These are phyloP conservation scores for Phanerotoma sp. DNA, from an alignment of 2,888 invertebrate genomes.

Conservation along the genomic window DNA sequence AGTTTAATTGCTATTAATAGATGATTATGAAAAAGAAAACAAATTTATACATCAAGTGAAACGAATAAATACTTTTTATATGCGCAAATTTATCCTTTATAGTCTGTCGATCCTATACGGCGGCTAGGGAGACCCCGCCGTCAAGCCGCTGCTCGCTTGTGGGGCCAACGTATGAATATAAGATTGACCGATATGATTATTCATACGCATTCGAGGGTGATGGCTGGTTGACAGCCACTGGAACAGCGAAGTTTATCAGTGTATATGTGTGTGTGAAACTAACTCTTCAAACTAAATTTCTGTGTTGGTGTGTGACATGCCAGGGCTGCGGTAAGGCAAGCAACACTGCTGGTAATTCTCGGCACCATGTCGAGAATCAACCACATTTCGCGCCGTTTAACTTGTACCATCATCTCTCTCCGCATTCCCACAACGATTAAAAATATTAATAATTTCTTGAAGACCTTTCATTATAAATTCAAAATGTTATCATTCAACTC, in stretches of 20 bases:
- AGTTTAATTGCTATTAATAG: background rate
- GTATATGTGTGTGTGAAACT: conserved; percentile 4
- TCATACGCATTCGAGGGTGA: conserved; percentile 47
- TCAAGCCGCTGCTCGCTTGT: background rate
- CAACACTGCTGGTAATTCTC: conserved; percentile 14
- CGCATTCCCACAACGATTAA: too few species aligned
- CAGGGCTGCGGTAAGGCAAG: conserved; percentile 31
- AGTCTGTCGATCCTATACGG: conserved; percentile 10
- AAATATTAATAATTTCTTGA: too few species aligned
- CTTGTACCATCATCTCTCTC: background rate
- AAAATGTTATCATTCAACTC: too few species aligned
- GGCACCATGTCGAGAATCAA: conserved; percentile 29
- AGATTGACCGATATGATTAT: conserved; percentile 49
- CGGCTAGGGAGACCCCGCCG: background rate
- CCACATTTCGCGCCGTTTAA: background rate
- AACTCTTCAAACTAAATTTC: conserved; percentile 4
- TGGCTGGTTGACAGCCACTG: conserved; percentile 48
- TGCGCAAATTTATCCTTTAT: conserved; percentile 36
- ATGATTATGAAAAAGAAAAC: conserved; percentile 16
- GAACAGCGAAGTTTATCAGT: conserved; percentile 7
- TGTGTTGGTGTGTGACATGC: background rate
- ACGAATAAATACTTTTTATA: conserved; percentile 24
- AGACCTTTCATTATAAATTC: background rate
- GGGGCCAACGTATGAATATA: conserved; percentile 39
- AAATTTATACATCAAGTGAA: conserved; percentile 33